Conservation (phyloP, 2,888 invertebrate species). For the Troilus luridus region DNA sequence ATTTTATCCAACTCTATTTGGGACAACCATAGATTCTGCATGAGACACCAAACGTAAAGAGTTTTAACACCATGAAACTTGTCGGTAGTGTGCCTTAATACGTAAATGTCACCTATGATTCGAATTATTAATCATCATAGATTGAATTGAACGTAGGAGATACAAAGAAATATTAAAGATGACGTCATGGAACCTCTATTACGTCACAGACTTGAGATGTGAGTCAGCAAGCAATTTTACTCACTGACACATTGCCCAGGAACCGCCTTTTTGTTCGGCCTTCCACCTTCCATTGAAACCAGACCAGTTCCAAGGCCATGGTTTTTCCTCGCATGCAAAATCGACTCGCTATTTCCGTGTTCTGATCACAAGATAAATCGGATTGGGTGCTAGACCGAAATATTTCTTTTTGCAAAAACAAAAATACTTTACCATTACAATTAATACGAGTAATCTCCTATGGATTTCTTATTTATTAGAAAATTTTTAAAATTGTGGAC, state of each 20-base stretch:
- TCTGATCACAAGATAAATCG: background rate
- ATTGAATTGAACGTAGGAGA: background rate
- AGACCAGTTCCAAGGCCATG: background rate
- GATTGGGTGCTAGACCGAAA: background rate
- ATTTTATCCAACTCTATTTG: no score
- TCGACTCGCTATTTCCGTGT: background rate
- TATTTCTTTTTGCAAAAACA: background rate
- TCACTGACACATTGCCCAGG: background rate
- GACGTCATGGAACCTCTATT: background rate
- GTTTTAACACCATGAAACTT: no score
- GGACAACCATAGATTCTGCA: no score
- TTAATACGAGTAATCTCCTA: no score
- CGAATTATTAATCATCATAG: background rate
- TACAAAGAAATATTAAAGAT: background rate
- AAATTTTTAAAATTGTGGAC: no score
- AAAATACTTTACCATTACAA: no score
- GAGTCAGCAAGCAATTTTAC: slow-evolving; percentile 15
- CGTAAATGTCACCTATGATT: no score
- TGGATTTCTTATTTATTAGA: no score
- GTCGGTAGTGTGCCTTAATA: no score
- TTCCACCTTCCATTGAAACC: background rate
- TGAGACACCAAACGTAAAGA: no score
- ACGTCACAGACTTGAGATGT: background rate
- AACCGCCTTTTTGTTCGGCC: slow-evolving; percentile 21
- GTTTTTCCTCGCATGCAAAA: background rate